Conservation (phyloP, 2,113 vertebrate genomes). For the Oncorhynchus tshawytscha region DNA sequence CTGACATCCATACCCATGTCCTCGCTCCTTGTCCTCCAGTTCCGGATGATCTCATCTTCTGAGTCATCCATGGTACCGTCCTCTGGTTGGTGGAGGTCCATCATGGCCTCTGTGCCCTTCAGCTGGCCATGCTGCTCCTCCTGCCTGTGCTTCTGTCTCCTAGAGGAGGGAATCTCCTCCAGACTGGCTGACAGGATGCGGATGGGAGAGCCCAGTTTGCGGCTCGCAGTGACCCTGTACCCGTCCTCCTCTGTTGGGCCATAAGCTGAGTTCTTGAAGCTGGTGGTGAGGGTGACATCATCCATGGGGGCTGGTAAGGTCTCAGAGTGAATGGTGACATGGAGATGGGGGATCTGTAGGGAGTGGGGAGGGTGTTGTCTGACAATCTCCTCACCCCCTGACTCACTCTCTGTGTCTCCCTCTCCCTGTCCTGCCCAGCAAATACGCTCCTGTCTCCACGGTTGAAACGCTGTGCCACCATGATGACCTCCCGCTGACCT, state of each 20-base stretch:
- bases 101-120: conserved; percentile 63
- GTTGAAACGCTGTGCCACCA: conserved; percentile 16
- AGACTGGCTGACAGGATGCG: conserved; percentile 71
- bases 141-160: conserved; percentile 43
- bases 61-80: conserved; percentile 32
- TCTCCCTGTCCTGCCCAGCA: conserved; percentile 41
- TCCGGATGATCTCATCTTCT: conserved; percentile 65
- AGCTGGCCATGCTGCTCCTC: conserved; percentile 44
- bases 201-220: conserved; percentile 53
- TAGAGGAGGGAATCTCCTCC: conserved; percentile 62
- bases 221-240: conserved; percentile 44
- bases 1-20: conserved; percentile 15
- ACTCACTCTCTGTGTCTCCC: conserved; percentile 60
- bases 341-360: conserved; percentile 65
- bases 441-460: conserved; percentile 48
- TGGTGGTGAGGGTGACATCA: conserved; percentile 16
- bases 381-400: conserved; percentile 54
- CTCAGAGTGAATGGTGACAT: conserved; percentile 66
- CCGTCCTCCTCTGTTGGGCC: conserved; percentile 28
- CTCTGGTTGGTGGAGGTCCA: conserved; percentile 62
- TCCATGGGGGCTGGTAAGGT: conserved; percentile 26
- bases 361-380: conserved; percentile 22
- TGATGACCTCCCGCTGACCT: conserved; percentile 46
- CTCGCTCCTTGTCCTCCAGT: conserved; percentile 52
- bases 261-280: conserved; percentile 44